Percentiles rank a stretch among this genome's conserved stretches.
These are phyloP conservation scores for Silurus lanzhouensis DNA, from an alignment of 2,797 vertebrate species.

Conservation along the genomic window DNA sequence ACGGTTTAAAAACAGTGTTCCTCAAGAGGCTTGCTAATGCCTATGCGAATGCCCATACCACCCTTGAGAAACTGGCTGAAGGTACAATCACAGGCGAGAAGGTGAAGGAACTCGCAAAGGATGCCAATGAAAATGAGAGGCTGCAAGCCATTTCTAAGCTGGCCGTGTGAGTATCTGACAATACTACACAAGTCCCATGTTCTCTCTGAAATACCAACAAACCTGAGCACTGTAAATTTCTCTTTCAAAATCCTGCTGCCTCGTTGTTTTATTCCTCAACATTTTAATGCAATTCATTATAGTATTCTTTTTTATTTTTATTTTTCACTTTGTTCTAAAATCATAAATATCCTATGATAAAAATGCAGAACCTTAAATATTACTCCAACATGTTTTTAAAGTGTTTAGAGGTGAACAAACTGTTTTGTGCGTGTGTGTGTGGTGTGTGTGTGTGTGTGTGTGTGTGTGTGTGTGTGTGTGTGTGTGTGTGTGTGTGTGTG, in stretches of 20 bases:
- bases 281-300: not conserved
- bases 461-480: not conserved
- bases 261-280: not conserved
- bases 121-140: constrained; percentile 40
- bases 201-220: not conserved
- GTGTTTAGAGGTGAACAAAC: not conserved
- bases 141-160: constrained; percentile 52
- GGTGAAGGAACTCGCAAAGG: not conserved
- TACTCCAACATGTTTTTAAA: not conserved
- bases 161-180: constrained; percentile 59
- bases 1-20: constrained; percentile 56
- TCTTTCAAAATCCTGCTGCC: not conserved
- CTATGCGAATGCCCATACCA: constrained; percentile 7
- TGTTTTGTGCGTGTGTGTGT: too few relatives aligned
- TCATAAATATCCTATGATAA: not conserved
- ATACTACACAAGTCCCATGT: not conserved
- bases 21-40: constrained; percentile 57
- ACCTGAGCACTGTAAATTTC: not conserved
- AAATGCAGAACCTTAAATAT: not conserved
- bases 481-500: not conserved
- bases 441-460: too few relatives aligned
- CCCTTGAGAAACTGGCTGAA: constrained; percentile 1
- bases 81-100: fast-evolving
- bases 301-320: not conserved
- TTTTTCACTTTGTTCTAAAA: not conserved